Evolutionary conservation across 2,888 invertebrate species (phyloP).

Genomic region (Eupithecia vulgata): DNA sequence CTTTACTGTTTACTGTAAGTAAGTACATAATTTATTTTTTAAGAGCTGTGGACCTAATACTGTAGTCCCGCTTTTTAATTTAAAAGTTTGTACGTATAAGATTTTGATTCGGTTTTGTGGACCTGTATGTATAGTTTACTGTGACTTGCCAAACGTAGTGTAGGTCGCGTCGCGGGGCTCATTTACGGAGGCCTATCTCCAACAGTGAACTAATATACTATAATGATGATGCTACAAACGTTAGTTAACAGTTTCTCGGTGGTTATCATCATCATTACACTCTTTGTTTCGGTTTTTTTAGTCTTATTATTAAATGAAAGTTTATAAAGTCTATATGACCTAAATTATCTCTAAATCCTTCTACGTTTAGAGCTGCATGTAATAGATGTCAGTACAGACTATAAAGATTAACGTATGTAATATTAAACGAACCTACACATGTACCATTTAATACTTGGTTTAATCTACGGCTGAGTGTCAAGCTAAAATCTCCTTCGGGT

Average conservation of each 20-base stretch:
- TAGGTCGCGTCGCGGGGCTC: too few species aligned
- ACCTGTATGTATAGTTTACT: too few species aligned
- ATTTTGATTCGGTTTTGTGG: not conserved
- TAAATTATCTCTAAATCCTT: not conserved
- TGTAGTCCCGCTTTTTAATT: not conserved
- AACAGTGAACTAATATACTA: too few species aligned
- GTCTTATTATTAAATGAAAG: not conserved
- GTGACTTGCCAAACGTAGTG: too few species aligned
- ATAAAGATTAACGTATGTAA: not conserved
- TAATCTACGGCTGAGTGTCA: too few species aligned
- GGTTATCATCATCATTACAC: too few species aligned
- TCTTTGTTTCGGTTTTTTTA: too few species aligned
- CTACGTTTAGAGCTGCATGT: not conserved
- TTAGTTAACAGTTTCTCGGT: not conserved
- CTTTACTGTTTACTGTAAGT: slow-evolving; percentile 20
- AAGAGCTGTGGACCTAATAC: slow-evolving; percentile 2
- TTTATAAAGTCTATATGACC: not conserved
- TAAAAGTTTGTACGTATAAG: not conserved
- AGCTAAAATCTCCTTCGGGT: slow-evolving; percentile 1
- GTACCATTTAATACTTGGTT: slow-evolving; percentile 7
- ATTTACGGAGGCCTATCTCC: too few species aligned
- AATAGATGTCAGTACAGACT: not conserved
- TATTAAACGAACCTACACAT: not conserved
- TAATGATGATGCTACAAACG: too few species aligned
- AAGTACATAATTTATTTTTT: slow-evolving; percentile 33